Conservation (phyloP, 2,797 vertebrate species). For the Odontamblyopus lacepedii region DNA sequence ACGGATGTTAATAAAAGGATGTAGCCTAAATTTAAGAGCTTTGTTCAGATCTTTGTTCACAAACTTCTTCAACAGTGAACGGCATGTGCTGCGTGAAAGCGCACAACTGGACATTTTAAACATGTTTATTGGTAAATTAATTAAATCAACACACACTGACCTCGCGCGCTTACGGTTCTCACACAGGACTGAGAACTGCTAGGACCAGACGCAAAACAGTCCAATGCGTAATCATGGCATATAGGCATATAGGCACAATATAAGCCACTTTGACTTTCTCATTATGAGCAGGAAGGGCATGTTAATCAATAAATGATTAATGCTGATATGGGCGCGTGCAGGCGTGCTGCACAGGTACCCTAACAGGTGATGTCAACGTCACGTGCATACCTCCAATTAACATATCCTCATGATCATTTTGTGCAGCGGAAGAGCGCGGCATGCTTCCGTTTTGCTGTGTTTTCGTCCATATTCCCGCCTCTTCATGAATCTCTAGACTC, state of each 20-base stretch:
- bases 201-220: background rate
- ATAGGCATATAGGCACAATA: conserved; percentile 39
- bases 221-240: conserved; percentile 42
- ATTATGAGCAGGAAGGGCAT: conserved; percentile 67
- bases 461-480: conserved; percentile 31
- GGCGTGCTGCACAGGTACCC: conserved; percentile 22
- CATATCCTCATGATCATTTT: conserved; percentile 12
- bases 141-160: conserved; percentile 45
- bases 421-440: conserved; percentile 27
- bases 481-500: conserved; percentile 42
- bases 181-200: conserved; percentile 5
- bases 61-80: conserved; percentile 15
- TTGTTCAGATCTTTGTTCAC: background rate
- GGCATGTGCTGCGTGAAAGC: background rate
- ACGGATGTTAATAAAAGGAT: conserved; percentile 35
- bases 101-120: conserved; percentile 47
- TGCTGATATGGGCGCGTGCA: conserved; percentile 55
- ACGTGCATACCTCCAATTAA: background rate
- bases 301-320: conserved; percentile 68
- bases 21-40: conserved; percentile 22
- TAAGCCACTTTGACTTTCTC: conserved; percentile 66
- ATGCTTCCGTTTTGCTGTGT: conserved; percentile 24
- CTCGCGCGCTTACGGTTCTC: conserved; percentile 20
- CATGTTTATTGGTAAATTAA: conserved; percentile 62
- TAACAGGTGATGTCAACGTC: conserved; percentile 27